phyloP scores from a whole-genome alignment of 2,797 vertebrate species.

The Orestias chungarensis region DNA sequence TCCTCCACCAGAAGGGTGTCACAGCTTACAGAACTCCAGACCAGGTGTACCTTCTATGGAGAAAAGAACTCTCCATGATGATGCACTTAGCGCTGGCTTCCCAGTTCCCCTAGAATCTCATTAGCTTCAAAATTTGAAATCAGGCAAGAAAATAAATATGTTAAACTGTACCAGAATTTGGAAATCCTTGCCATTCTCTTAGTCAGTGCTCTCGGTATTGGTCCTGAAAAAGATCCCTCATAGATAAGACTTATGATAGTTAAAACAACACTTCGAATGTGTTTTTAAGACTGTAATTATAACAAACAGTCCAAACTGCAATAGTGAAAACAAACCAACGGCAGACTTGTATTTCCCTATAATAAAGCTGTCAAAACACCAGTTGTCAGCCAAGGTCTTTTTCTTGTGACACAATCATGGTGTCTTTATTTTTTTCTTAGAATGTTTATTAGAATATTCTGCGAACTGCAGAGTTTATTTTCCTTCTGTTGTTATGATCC shows the following conservation, averaged over 20 bases:
- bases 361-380: conserved; percentile 44
- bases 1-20: no score
- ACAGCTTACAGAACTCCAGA: no score
- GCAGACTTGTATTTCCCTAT: conserved; percentile 2
- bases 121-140: not conserved
- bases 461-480: not conserved
- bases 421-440: conserved; percentile 21
- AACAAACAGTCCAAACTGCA: conserved; percentile 25
- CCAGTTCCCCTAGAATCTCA: not conserved
- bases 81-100: conserved; percentile 8
- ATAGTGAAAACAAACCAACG: not conserved
- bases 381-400: conserved; percentile 26
- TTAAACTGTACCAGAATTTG: conserved; percentile 9
- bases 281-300: conserved; percentile 24
- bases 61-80: no score
- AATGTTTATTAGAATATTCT: conserved; percentile 29
- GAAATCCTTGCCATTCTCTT: conserved; percentile 1
- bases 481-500: not conserved
- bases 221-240: conserved; percentile 8
- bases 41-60: no score
- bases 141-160: not conserved
- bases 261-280: conserved; percentile 15
- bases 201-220: not conserved
- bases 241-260: conserved; percentile 4
- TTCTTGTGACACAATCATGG: conserved; percentile 16